Percentiles rank a stretch among this genome's conserved stretches.
Conservation (phyloP, 2,888 invertebrate genomes). For the Rugalucina vietnamica region DNA sequence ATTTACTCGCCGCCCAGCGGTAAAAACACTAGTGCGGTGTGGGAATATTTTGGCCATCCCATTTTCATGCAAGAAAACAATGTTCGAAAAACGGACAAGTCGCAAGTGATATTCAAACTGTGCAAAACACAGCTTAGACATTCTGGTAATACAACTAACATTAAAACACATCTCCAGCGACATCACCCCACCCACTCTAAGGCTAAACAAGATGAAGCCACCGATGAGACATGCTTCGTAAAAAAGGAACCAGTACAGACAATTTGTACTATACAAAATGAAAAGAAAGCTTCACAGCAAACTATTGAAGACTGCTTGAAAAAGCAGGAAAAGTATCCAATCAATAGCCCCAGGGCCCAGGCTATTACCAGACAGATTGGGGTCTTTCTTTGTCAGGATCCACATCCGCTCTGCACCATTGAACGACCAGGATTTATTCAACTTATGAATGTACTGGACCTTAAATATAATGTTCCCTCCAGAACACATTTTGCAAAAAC, state of each 20-base stretch:
- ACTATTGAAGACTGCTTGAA: neutral
- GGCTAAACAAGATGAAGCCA: neutral
- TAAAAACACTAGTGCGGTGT: neutral
- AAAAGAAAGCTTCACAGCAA: neutral
- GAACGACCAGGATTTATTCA: neutral
- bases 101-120: neutral
- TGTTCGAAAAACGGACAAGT: neutral
- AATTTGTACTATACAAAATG: neutral
- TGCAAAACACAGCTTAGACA: neutral
- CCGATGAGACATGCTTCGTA: neutral
- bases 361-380: neutral
- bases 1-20: neutral
- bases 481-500: neutral
- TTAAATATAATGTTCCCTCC: neutral
- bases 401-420: neutral
- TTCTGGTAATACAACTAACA: neutral
- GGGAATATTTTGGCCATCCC: neutral
- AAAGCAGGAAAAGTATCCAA: constrained; percentile 2
- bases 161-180: neutral
- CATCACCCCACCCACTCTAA: neutral
- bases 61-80: neutral
- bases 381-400: neutral
- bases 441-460: neutral
- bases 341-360: neutral
- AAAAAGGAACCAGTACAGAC: neutral